Conservation (phyloP, 1,140 invertebrate genomes). For the Hesperophylax magnus region DNA sequence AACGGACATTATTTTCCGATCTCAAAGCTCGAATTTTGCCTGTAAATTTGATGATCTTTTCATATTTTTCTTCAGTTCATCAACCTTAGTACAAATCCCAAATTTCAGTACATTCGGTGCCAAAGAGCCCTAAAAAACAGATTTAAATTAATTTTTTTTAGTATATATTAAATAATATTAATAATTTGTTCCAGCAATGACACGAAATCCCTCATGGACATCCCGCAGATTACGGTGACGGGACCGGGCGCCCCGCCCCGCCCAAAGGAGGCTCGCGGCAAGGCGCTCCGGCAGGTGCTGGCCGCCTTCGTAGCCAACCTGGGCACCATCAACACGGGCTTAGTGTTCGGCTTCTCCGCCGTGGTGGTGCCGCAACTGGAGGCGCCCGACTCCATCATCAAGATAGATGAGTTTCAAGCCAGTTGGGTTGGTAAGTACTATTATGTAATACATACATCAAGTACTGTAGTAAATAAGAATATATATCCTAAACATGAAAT, state of each 20-base stretch:
- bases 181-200: slow-evolving; percentile 61
- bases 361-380: slow-evolving; percentile 78
- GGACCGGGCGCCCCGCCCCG: slow-evolving; percentile 58
- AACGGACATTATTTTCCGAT: too few relatives aligned
- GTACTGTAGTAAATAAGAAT: too few relatives aligned
- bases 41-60: too few relatives aligned
- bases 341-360: slow-evolving; percentile 82
- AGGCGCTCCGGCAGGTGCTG: slow-evolving; percentile 73
- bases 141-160: too few relatives aligned
- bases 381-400: slow-evolving; percentile 70
- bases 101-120: too few relatives aligned
- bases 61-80: too few relatives aligned
- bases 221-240: slow-evolving; percentile 47
- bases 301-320: slow-evolving; percentile 77
- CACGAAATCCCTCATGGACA: slow-evolving; percentile 61
- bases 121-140: too few relatives aligned
- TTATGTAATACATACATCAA: too few relatives aligned
- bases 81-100: too few relatives aligned
- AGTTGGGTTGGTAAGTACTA: slow-evolving; percentile 80
- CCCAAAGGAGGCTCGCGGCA: slow-evolving; percentile 67
- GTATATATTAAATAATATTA: too few relatives aligned
- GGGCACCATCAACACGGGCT: slow-evolving; percentile 80
- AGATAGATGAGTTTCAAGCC: slow-evolving; percentile 73
- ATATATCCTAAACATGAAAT: too few relatives aligned
- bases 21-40: too few relatives aligned